These are phyloP conservation scores for Sarcophaga peregrina DNA, from an alignment of 1,140 invertebrate genomes.

Conservation along the genomic window DNA sequence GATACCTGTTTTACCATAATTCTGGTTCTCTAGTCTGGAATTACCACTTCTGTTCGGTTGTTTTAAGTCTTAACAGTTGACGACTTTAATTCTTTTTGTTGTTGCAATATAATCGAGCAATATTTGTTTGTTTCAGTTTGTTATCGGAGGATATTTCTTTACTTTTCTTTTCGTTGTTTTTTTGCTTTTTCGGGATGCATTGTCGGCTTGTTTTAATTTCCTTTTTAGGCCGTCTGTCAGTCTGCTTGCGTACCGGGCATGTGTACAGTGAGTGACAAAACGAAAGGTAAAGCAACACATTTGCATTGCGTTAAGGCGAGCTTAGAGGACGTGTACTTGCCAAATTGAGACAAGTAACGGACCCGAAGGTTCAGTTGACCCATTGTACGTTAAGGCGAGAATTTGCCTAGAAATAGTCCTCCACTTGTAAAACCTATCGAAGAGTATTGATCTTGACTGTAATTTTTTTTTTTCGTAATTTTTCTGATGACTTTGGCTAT, in stretches of 20 bases:
- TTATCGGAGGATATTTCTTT: slow-evolving; percentile 13
- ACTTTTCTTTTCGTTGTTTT: background rate
- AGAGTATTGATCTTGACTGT: no score
- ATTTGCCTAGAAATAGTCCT: no score
- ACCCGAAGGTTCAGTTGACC: no score
- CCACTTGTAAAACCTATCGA: no score
- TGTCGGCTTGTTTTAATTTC: slow-evolving; percentile 19
- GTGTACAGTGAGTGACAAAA: background rate
- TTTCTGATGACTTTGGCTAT: background rate
- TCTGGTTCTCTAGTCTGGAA: slow-evolving; percentile 20
- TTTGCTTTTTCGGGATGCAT: background rate
- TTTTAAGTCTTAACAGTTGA: no score
- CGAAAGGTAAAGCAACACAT: no score
- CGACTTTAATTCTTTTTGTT: background rate
- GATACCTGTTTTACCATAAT: slow-evolving; percentile 23
- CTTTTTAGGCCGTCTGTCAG: slow-evolving; percentile 4
- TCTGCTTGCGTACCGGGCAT: background rate
- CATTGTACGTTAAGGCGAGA: no score
- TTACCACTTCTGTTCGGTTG: slow-evolving; percentile 7
- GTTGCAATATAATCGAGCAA: slow-evolving; percentile 7
- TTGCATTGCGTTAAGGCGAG: no score
- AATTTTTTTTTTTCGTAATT: background rate
- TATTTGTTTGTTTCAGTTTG: slow-evolving; percentile 30
- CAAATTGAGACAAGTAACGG: no score
- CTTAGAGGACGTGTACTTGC: no score